Evolutionary conservation across 2,113 vertebrate species (phyloP).

Genomic region (Opisthocomus hoazin): DNA sequence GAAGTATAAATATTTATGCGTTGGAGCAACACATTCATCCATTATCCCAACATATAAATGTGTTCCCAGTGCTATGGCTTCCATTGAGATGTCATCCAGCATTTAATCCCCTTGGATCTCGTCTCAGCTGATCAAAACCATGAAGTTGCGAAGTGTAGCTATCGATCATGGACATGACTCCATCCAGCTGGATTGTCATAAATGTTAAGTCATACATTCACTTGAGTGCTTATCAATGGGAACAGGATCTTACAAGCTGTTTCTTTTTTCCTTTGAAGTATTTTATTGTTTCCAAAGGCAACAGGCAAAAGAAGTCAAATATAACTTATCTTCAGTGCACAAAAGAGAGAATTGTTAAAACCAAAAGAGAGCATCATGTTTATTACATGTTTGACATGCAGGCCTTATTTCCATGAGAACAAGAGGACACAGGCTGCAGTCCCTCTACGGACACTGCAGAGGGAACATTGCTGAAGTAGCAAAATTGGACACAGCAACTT

Average conservation of each 20-base stretch:
- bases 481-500: background rate
- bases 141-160: background rate
- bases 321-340: background rate
- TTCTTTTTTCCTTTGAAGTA: background rate
- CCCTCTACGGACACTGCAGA: background rate
- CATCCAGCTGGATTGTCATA: conserved; percentile 18
- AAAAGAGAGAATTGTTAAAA: background rate
- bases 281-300: conserved; percentile 1
- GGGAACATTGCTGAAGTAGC: background rate
- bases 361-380: background rate
- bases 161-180: conserved; percentile 26
- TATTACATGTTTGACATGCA: background rate
- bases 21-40: conserved; percentile 38
- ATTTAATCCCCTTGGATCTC: conserved; percentile 42
- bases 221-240: background rate
- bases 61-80: conserved; percentile 25
- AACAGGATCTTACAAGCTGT: background rate
- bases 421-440: background rate
- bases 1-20: conserved; percentile 58
- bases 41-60: conserved; percentile 22
- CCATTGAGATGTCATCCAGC: conserved; percentile 58
- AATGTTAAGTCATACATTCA: background rate
- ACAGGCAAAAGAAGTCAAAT: background rate
- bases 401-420: background rate
- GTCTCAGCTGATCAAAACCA: conserved; percentile 44